Percentiles rank a stretch among this genome's conserved stretches.
Conservation (phyloP, 1,140 invertebrate genomes). For the Pogonognathellus flavescens region DNA sequence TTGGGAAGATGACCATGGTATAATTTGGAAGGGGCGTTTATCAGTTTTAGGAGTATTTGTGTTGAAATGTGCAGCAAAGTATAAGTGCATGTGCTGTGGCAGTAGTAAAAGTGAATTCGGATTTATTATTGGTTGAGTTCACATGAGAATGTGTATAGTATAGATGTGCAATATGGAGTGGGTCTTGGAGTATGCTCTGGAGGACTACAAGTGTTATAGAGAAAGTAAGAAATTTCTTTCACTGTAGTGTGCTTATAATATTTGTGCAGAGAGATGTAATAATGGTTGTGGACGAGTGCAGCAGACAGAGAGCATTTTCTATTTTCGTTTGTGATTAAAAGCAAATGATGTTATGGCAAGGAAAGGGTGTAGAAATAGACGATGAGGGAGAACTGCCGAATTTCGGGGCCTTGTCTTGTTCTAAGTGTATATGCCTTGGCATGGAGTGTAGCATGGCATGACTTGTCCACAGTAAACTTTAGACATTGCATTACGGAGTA, state of each 20-base stretch:
- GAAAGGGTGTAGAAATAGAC: slow-evolving; percentile 41
- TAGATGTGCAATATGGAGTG: neutral
- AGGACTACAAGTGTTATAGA: neutral
- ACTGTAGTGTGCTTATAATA: neutral
- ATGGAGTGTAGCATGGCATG: neutral
- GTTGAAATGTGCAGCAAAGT: neutral
- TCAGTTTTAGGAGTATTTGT: no score
- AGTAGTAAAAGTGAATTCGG: neutral
- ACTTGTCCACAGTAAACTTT: slow-evolving; percentile 39
- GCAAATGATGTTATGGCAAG: slow-evolving; percentile 44
- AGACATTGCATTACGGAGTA: slow-evolving; percentile 46
- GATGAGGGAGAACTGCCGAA: slow-evolving; percentile 43
- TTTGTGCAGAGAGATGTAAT: neutral
- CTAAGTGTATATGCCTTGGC: neutral
- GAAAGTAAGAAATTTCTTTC: slow-evolving; percentile 17
- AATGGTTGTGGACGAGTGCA: neutral
- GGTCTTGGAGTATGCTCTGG: neutral
- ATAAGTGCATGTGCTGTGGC: neutral
- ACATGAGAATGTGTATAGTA: neutral
- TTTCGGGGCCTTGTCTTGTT: slow-evolving; percentile 6
- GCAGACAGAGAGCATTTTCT: neutral
- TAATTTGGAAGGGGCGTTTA: no score
- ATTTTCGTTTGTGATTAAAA: slow-evolving; percentile 45
- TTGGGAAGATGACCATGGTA: no score
- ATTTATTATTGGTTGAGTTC: neutral